Evolutionary conservation across 2,888 invertebrate species (phyloP), one percentile per base, ranked within the genome.

Genomic region (Hyposoter didymator): DNA sequence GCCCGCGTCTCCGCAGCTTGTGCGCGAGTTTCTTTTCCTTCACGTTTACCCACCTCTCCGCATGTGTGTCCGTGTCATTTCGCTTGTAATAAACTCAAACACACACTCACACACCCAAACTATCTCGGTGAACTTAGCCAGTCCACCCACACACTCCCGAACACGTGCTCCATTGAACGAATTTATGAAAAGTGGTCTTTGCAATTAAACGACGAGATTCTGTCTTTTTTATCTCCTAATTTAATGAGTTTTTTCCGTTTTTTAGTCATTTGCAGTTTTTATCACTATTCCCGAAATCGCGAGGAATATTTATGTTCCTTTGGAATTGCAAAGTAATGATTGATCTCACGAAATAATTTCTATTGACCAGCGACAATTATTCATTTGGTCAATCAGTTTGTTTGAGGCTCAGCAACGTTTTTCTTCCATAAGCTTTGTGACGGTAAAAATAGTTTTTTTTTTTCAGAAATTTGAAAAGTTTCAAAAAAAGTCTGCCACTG

Each of bases 1-100:
- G n/a, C n/a, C n/a, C n/a, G n/a, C 85, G 70, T 76, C 78, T 79
- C 70, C 85, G n/a, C n/a, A 70, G 79, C 52, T 22, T 64, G 75
- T 75, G 73, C 69, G 69, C 69, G 69, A 78, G 81, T 62, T 78
- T 69, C 73, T 73, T 55, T 55, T 62, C 74, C 49, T 39, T 35
- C 55, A 52, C 75, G 59, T 69, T 66, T 62, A 70, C 32, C 72
- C 19, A 64, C 73, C 35, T 67, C 45, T 12, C 62, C 55, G 67
- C 55, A 70, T 52, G 28, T 52, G 22, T 62, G 17, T 32, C 47
- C 12, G 74, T 74, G 28, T 74, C 49, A 70, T 52, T 75, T 72
- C 66, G 74, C 66, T 72, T 78, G 79, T 73, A 84, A 80, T 67
- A 85, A 84, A 87, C 87, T 86, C 72, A 52, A 72, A 52, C 81